phyloP scores from a whole-genome alignment of 2,797 vertebrate species.

The Avahi laniger region DNA sequence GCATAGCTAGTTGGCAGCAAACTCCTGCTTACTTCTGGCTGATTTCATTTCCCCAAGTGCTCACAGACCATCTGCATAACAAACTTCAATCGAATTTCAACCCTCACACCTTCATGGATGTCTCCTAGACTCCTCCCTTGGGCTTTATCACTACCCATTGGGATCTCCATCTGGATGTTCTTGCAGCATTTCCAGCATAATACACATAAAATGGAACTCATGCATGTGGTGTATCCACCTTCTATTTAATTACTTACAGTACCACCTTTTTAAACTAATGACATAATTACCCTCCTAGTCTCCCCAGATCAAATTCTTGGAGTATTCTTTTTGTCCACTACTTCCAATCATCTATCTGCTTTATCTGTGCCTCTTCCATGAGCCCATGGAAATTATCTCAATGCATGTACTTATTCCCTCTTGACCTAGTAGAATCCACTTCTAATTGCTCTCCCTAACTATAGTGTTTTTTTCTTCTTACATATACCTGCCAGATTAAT shows the following conservation, averaged over 20 bases:
- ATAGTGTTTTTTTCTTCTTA: neutral
- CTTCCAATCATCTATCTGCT: neutral
- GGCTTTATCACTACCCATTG: neutral
- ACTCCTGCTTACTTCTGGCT: neutral
- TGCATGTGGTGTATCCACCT: neutral
- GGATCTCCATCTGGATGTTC: neutral
- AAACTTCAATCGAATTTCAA: neutral
- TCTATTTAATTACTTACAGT: neutral
- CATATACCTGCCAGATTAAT: neutral
- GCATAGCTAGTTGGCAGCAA: slow-evolving; percentile 11
- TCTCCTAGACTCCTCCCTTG: neutral
- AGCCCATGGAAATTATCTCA: neutral
- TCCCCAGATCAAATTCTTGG: neutral
- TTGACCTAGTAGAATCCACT: neutral
- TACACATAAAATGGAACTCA: neutral
- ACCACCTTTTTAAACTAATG: neutral
- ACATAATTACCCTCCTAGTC: neutral
- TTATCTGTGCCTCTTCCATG: neutral
- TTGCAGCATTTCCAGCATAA: neutral
- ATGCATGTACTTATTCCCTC: neutral
- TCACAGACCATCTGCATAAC: slow-evolving; percentile 20
- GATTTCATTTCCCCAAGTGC: slow-evolving; percentile 3
- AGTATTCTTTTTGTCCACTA: neutral
- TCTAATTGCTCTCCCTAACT: neutral
- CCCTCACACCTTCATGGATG: neutral